Evolutionary conservation across 2,888 invertebrate genomes (phyloP).

Genomic region (Rhopalosiphum nymphaeae): DNA sequence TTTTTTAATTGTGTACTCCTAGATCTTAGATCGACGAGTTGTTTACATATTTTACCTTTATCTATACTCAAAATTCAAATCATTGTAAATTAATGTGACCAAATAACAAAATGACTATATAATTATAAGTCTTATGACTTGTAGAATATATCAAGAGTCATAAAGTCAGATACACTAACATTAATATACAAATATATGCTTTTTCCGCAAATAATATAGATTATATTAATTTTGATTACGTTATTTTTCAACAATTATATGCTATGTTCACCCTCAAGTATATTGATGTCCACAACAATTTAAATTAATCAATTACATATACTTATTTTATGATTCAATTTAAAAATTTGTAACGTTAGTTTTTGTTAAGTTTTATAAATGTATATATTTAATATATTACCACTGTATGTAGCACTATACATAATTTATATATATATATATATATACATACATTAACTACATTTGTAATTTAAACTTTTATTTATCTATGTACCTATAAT

Average conservation of each 20-base stretch:
- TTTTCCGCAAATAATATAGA: not conserved
- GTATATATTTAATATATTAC: not conserved
- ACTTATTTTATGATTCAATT: not conserved
- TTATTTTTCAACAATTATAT: not conserved
- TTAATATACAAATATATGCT: not conserved
- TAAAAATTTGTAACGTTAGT: not conserved
- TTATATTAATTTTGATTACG: not conserved
- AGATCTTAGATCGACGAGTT: not conserved
- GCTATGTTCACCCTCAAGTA: not conserved
- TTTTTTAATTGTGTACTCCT: not conserved
- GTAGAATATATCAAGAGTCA: not conserved
- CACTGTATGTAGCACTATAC: not conserved
- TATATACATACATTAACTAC: not conserved
- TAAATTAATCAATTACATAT: not conserved
- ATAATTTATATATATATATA: not conserved
- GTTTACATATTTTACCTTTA: not conserved
- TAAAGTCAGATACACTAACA: not conserved
- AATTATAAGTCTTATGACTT: not conserved
- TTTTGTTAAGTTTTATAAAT: not conserved
- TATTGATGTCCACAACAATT: not conserved
- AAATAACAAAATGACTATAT: not conserved
- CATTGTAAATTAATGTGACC: not conserved
- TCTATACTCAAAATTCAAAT: not conserved
- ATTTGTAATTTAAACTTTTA: not conserved
- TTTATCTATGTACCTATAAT: not conserved